These are phyloP conservation scores for Leucophenga montana DNA, from an alignment of 2,888 invertebrate genomes.

Conservation along the genomic window DNA sequence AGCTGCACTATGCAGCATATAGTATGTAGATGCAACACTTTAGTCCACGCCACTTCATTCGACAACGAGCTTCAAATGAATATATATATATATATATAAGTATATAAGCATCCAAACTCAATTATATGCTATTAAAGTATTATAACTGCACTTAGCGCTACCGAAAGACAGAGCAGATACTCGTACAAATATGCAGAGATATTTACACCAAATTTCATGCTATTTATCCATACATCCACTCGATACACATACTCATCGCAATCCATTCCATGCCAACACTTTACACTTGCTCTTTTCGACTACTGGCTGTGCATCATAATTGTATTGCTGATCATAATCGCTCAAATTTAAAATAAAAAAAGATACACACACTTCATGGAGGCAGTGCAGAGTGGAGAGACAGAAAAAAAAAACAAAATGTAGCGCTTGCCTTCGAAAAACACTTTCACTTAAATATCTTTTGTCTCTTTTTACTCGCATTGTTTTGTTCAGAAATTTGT, in stretches of 20 bases:
- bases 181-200: too few species aligned
- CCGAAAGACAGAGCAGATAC: background rate
- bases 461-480: background rate
- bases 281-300: constrained; percentile 17
- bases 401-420: constrained; percentile 5
- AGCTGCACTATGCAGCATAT: constrained; percentile 36
- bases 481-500: background rate
- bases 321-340: constrained; percentile 28
- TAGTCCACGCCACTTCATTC: constrained; percentile 30
- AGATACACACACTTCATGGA: constrained; percentile 8
- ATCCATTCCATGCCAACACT: background rate
- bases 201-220: too few species aligned
- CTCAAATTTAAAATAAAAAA: constrained; percentile 7
- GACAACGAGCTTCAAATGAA: constrained; percentile 30
- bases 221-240: too few species aligned
- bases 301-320: constrained; percentile 15
- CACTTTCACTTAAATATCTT: constrained; percentile 17
- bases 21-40: too few species aligned
- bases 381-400: too few species aligned
- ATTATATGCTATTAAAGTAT: constrained; percentile 57
- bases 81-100: constrained; percentile 37
- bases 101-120: constrained; percentile 36
- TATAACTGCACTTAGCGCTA: constrained; percentile 43
- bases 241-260: too few species aligned
- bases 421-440: background rate